These are phyloP conservation scores for Rousettus leschenaultii DNA, from an alignment of 2,113 vertebrate species.

Conservation along the genomic window DNA sequence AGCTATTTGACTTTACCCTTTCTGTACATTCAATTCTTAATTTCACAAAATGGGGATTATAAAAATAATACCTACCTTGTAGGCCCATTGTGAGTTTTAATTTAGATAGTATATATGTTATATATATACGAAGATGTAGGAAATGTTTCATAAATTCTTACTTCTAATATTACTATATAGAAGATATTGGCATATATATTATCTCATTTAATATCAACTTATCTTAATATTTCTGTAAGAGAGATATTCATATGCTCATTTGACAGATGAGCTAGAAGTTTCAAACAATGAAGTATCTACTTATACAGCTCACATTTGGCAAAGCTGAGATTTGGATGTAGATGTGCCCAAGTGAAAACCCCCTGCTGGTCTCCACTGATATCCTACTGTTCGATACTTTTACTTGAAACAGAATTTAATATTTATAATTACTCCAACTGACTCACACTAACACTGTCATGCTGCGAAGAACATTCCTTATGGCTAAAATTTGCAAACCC, in stretches of 20 bases:
- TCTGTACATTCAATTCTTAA: not conserved
- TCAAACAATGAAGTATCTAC: not conserved
- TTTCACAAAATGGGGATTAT: not conserved
- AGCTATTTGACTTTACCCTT: not conserved
- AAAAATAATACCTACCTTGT: not conserved
- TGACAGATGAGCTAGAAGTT: not conserved
- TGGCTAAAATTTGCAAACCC: not conserved
- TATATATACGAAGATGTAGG: not conserved
- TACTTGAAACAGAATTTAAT: not conserved
- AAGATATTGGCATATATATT: not conserved
- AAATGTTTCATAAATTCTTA: not conserved
- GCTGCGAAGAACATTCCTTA: not conserved
- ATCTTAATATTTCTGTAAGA: not conserved
- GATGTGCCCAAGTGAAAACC: not conserved
- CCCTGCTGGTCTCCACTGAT: not conserved
- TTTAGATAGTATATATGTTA: not conserved
- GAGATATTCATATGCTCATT: not conserved
- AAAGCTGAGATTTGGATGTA: not conserved
- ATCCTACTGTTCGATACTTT: not conserved
- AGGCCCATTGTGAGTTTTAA: not conserved
- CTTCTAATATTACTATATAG: not conserved
- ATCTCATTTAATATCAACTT: not conserved
- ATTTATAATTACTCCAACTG: not conserved
- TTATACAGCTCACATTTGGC: not conserved
- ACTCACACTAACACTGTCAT: not conserved